Evolutionary conservation across 92 coral and sea anemone species (phyloP), one percentile per base, ranked within the genome.

Genomic region (Parazoanthus darwini): DNA sequence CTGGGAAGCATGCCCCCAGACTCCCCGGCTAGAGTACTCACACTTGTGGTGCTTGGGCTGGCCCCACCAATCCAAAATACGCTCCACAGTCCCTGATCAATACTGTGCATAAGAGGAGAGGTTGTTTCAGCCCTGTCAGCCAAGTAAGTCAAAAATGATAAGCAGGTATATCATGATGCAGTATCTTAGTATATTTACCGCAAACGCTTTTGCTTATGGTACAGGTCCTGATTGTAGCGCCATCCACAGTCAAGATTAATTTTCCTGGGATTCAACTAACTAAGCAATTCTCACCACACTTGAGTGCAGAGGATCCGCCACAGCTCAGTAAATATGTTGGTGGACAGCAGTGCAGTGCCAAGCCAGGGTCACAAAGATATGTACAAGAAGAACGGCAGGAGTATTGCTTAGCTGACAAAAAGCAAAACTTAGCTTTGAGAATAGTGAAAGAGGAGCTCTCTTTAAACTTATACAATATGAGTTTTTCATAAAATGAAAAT

Each of bases 231-330:
- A 11, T 71, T 48, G 67, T 71, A 11, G 43, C 87, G 3, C 87
- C 87, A 25, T 84, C 87, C 3, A 84, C 87, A 2, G 38, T 84
- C 11, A 72, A 70, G 23, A 35, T 84, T 23, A 23, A 71, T 16
- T 71, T 84, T 5, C 78, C 79, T 46, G 87, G 79, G 8, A 26
- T 84, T 15, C 79, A 51, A 22, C 39, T 44, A 56, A 26, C 46
- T 7, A 46, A 71, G 15, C 87, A 84, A 46, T 84, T 84, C 68
- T 68, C 87, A 71, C 87, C 87, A 29, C 87, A 84, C 43, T 84
- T 84, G 70, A 84, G 87, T 22, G 5, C n/a, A 16, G 87, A 84
- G 51, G 87, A 84, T 51, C 79, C 38, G n/a, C 87, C 87, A 18
- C 77, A 46, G 43, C 6, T 84, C n/a, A 33, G 26, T 50, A 72